A percentile compares a stretch with the other conserved stretches of the same genome.
These are phyloP conservation scores for Oreochromis niloticus DNA, from an alignment of 2,113 vertebrate genomes.

Conservation along the genomic window DNA sequence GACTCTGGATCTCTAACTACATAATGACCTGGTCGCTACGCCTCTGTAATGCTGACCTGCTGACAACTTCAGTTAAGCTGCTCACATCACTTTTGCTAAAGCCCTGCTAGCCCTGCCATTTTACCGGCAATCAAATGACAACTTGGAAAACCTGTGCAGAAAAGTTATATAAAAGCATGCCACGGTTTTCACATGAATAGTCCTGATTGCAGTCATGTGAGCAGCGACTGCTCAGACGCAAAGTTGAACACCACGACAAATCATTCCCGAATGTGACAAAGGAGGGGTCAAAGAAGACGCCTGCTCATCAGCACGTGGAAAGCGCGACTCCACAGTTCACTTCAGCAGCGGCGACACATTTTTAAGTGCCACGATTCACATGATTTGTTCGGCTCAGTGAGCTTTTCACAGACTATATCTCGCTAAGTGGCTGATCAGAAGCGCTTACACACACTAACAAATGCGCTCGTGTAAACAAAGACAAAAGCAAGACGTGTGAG, in stretches of 20 bases:
- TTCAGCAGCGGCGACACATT: neutral
- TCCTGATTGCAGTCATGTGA: constrained; percentile 3
- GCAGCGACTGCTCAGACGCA: neutral
- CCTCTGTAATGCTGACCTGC: constrained; percentile 21
- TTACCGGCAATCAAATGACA: constrained; percentile 33
- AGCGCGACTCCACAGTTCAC: neutral
- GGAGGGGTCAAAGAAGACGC: neutral
- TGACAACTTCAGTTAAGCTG: constrained; percentile 50
- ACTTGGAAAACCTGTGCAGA: neutral
- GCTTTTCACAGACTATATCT: neutral
- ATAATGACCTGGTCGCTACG: constrained; percentile 31
- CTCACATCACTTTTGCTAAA: neutral
- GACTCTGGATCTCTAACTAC: constrained; percentile 16
- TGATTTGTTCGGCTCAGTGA: neutral
- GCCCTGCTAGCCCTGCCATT: neutral
- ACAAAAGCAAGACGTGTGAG: neutral
- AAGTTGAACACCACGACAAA: neutral
- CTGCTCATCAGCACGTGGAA: neutral
- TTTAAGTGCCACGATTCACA: neutral
- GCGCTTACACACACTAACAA: neutral
- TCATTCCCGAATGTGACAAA: neutral
- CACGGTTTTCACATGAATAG: constrained; percentile 33
- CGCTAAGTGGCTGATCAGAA: neutral
- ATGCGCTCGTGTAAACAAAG: neutral
- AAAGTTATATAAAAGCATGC: neutral